Percentiles rank a stretch among this genome's conserved stretches.
These are phyloP conservation scores for Oreochromis grahami DNA, from an alignment of 2,797 vertebrate species.

Conservation along the genomic window DNA sequence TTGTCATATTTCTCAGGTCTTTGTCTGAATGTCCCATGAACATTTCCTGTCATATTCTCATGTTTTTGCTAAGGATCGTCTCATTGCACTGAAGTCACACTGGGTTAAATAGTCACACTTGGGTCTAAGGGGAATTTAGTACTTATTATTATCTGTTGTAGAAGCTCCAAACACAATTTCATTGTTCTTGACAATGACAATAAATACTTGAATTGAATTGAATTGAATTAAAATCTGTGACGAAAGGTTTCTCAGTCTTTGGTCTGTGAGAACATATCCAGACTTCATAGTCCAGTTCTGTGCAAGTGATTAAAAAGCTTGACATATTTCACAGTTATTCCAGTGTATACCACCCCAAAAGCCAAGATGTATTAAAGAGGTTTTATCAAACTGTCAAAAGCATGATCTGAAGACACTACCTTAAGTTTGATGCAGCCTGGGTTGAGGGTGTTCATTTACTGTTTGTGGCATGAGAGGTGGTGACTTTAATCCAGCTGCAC, in stretches of 20 bases:
- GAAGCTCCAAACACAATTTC: no score
- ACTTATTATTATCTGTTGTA: no score
- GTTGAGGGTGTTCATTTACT: neutral
- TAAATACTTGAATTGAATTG: no score
- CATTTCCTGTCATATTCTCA: no score
- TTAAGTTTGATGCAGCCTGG: neutral
- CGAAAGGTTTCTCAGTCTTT: neutral
- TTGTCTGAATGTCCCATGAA: no score
- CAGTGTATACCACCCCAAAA: neutral
- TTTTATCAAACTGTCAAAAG: neutral
- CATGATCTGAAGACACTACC: neutral
- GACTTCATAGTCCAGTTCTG: neutral
- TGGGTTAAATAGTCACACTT: no score
- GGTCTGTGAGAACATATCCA: neutral
- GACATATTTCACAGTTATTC: neutral
- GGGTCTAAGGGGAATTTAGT: no score
- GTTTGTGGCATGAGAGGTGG: neutral
- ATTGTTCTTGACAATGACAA: no score
- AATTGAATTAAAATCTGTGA: neutral
- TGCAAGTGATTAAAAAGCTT: neutral
- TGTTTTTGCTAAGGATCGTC: no score
- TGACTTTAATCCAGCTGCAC: neutral
- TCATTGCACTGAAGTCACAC: no score
- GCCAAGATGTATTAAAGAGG: neutral
- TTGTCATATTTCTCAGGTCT: no score